Evolutionary conservation across 1,140 invertebrate genomes (phyloP), one percentile per base, ranked within the genome.

Genomic region (Trichoplusia ni): DNA sequence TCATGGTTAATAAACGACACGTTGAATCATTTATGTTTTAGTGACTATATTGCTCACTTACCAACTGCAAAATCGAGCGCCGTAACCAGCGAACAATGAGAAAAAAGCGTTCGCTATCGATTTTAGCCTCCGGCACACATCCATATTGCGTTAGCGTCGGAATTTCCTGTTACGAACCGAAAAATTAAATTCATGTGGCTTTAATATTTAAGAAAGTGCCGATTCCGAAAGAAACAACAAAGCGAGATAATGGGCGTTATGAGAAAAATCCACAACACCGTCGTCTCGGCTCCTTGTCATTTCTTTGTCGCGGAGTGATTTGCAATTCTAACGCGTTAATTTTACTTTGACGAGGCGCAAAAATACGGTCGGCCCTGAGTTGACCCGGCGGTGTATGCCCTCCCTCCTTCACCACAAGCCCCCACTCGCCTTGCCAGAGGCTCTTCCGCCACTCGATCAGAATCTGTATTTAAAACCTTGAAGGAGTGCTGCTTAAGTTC

Each of bases 311-410:
- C 66, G 61, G 68, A 77, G 73, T 86, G 79, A 89, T 89, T 89
- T 89, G 86, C 86, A 89, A 87, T 82, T 89, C 83, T 79, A 82
- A 84, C 65, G 74, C 82, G 82, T 81, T 89, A 89, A 89, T 89
- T 89, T 87, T 75, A 81, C 84, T 89, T 87, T 87, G 86, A 89
- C 79, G 83, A 81, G 77, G 81, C 79, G 75, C 74, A 84, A 88
- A 88, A 88, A 86, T 84, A 84, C 82, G 78, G 70, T 78, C 73
- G 70, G 74, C 71, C 42, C 64, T 73, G 72, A 72, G 81, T 78
- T 82, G 79, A 83, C 74, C 82, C 68, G 66, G 44, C 72, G 67
- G 68, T 63, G 44, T 56, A 25, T 42, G 16, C 23, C n/a, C 35
- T 16, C 11, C 23, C 61, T 64, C 71, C 60, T 13, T 21, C 29